Percentiles rank a stretch among this genome's conserved stretches.
These are phyloP conservation scores for Gymnothorax javanicus DNA, from an alignment of 2,797 vertebrate species.

Conservation along the genomic window DNA sequence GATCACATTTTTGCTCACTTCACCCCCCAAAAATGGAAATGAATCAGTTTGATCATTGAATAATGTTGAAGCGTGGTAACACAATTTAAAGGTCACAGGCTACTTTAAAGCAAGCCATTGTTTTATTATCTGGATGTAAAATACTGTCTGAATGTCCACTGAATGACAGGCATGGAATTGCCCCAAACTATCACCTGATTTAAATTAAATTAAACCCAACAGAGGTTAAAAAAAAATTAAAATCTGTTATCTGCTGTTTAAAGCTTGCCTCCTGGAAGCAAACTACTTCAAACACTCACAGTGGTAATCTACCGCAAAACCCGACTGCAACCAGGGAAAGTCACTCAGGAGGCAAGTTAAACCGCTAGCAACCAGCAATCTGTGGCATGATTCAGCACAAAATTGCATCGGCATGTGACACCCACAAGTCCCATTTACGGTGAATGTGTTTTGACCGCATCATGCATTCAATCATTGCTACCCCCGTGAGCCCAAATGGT, in stretches of 20 bases:
- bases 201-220: background rate
- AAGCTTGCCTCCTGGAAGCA: background rate
- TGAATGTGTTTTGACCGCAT: background rate
- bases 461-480: background rate
- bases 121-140: too few species aligned
- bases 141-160: too few species aligned
- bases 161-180: background rate
- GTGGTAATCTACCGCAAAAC: background rate
- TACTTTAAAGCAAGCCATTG: too few species aligned
- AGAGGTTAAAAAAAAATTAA: too few species aligned
- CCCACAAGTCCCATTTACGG: background rate
- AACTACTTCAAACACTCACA: background rate
- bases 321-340: background rate
- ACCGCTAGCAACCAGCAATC: background rate
- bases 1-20: too few species aligned
- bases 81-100: too few species aligned
- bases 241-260: background rate
- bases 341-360: background rate
- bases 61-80: too few species aligned
- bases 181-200: background rate
- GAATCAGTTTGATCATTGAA: too few species aligned
- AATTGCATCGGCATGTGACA: background rate
- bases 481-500: background rate
- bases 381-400: background rate
- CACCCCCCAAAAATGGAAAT: too few species aligned